Evolutionary conservation across 2,888 invertebrate genomes (phyloP).

Genomic region (Cerastoderma edule): DNA sequence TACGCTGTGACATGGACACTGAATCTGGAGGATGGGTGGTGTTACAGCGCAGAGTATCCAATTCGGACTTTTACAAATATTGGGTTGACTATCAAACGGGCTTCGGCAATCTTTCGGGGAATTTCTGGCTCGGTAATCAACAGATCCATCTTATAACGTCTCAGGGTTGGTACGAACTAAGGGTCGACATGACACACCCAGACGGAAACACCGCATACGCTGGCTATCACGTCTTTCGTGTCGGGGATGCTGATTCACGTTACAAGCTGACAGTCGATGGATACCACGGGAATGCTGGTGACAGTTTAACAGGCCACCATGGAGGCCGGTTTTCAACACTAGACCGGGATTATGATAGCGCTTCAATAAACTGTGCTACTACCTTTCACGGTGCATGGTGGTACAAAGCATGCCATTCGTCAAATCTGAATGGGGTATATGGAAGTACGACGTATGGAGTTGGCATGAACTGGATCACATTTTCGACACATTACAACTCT

Average conservation of each 20-base stretch:
- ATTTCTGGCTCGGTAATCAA: constrained; percentile 45
- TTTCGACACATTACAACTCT: background rate
- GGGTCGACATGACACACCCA: constrained; percentile 32
- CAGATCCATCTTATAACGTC: constrained; percentile 29
- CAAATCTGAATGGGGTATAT: constrained; percentile 12
- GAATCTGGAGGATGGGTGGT: too few species aligned
- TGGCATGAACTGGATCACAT: background rate
- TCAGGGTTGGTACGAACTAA: constrained; percentile 29
- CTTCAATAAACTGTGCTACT: background rate
- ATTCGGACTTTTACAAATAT: constrained; percentile 31
- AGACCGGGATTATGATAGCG: constrained; percentile 4
- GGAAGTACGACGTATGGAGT: background rate
- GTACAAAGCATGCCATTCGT: constrained; percentile 1
- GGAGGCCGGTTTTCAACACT: constrained; percentile 9
- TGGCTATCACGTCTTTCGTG: constrained; percentile 18
- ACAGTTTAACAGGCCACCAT: background rate
- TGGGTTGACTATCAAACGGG: constrained; percentile 36
- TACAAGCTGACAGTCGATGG: constrained; percentile 22
- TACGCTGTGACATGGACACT: too few species aligned
- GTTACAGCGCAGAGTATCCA: constrained; percentile 29
- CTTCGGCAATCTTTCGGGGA: constrained; percentile 30
- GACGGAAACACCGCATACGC: constrained; percentile 19
- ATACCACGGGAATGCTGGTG: constrained; percentile 28
- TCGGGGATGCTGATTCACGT: constrained; percentile 1
- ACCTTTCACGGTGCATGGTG: background rate